phyloP scores from a whole-genome alignment of 2,113 vertebrate genomes.

The Syngnathus floridae region DNA sequence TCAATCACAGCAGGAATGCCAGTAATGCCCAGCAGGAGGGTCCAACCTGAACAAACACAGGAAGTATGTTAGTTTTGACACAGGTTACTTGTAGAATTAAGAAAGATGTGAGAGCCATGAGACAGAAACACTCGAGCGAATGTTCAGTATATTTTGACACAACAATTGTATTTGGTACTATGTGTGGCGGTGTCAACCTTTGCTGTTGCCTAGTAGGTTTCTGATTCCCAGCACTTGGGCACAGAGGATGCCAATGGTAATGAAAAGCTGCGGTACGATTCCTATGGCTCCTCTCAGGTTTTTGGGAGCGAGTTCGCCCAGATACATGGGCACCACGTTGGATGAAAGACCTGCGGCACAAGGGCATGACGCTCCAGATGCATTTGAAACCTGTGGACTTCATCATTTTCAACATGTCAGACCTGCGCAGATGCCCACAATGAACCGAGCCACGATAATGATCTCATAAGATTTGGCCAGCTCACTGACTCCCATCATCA shows the following conservation, averaged over 20 bases:
- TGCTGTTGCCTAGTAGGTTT: slow-evolving; percentile 70
- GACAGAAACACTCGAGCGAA: too few relatives aligned
- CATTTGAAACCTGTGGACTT: neutral
- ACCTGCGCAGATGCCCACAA: slow-evolving; percentile 93
- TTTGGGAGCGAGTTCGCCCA: slow-evolving; percentile 88
- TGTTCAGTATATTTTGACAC: too few relatives aligned
- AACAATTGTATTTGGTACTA: neutral
- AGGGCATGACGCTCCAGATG: neutral
- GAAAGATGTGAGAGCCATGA: too few relatives aligned
- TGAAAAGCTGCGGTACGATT: slow-evolving; percentile 85
- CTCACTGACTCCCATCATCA: slow-evolving; percentile 86
- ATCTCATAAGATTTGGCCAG: slow-evolving; percentile 78
- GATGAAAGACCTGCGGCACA: slow-evolving; percentile 81
- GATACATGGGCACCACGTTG: slow-evolving; percentile 92
- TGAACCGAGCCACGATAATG: slow-evolving; percentile 78
- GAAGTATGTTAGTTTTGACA: slow-evolving; percentile 6
- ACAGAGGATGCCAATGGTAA: slow-evolving; percentile 83
- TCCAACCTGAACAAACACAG: slow-evolving; percentile 75
- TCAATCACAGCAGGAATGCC: slow-evolving; percentile 78
- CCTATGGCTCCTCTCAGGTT: slow-evolving; percentile 84
- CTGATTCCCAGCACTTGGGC: slow-evolving; percentile 85
- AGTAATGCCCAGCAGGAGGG: slow-evolving; percentile 80
- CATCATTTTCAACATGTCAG: slow-evolving; percentile 5
- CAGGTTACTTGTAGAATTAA: neutral
- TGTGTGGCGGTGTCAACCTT: slow-evolving; percentile 59